Percentiles rank a stretch among this genome's conserved stretches.
These are phyloP conservation scores for Pipistrellus nathusii DNA, from an alignment of 2,797 vertebrate species.

Conservation along the genomic window DNA sequence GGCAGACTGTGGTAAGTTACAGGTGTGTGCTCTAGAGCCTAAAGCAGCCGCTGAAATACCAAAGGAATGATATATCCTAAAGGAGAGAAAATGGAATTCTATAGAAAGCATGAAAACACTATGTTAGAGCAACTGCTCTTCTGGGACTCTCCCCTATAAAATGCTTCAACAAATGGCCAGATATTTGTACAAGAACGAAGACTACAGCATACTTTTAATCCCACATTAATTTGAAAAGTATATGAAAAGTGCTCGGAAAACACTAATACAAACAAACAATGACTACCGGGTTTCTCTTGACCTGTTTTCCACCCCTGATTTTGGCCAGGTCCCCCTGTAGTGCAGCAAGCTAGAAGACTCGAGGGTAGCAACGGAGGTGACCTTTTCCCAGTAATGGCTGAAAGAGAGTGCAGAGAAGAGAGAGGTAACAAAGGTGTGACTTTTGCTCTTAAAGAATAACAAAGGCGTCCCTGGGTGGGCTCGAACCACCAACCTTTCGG, in stretches of 20 bases:
- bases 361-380: no score
- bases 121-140: not conserved
- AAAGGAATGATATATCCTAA: not conserved
- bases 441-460: not conserved
- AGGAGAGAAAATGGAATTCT: not conserved
- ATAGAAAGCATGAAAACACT: not conserved
- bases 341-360: no score
- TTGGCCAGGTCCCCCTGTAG: not conserved
- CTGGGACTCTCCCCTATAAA: not conserved
- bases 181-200: not conserved
- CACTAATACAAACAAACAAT: accelerated
- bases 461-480: not conserved
- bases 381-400: no score
- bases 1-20: not conserved
- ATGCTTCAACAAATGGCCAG: not conserved
- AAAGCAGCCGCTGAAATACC: not conserved
- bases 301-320: not conserved
- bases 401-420: not conserved
- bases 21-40: not conserved
- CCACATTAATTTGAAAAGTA: not conserved
- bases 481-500: not conserved
- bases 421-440: not conserved
- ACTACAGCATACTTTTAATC: not conserved
- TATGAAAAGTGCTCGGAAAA: not conserved
- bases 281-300: not conserved